Conservation (phyloP, 2,113 vertebrate species). For the Glaucomys volans region DNA sequence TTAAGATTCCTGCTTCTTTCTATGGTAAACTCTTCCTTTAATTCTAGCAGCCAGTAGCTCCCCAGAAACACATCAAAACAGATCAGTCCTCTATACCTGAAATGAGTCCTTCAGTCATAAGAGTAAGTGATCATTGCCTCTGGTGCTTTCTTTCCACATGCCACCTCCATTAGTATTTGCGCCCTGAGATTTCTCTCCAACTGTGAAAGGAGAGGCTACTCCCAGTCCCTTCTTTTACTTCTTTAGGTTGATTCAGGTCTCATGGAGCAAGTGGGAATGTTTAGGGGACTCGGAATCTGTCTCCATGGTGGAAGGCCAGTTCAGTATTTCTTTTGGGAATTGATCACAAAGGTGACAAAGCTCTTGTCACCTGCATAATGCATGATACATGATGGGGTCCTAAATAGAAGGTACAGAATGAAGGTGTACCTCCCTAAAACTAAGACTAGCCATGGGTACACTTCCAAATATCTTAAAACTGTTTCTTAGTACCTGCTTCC, state of each 20-base stretch:
- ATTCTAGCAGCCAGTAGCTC: background rate
- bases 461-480: background rate
- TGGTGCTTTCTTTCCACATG: background rate
- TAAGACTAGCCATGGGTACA: background rate
- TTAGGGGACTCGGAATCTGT: background rate
- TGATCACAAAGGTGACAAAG: background rate
- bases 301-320: background rate
- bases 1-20: background rate
- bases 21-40: background rate
- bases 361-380: background rate
- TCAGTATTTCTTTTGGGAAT: background rate
- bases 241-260: background rate
- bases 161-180: background rate
- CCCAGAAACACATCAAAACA: background rate
- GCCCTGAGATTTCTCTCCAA: background rate
- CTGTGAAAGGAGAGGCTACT: background rate
- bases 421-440: background rate
- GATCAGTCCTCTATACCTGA: background rate
- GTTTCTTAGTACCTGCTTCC: background rate
- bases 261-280: background rate
- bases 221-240: background rate
- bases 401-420: background rate
- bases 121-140: background rate
- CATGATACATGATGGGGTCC: background rate
- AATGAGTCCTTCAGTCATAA: background rate